phyloP scores from a whole-genome alignment of 2,888 invertebrate species.

The Desoria tigrina region DNA sequence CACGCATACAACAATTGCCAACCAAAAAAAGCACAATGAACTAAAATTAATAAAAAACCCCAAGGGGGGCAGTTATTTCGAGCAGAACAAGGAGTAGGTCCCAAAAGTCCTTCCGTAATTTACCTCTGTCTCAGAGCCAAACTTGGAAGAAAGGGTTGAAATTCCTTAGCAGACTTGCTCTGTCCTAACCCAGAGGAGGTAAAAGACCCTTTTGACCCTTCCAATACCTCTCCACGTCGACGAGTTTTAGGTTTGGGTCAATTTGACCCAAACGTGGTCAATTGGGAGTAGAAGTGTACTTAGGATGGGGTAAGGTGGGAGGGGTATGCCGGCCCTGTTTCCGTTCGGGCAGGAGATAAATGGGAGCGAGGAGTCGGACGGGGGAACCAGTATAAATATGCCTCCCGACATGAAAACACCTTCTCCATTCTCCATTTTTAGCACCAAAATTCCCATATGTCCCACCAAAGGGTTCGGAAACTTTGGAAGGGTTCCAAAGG shows the following conservation, averaged over 20 bases:
- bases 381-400: slow-evolving; percentile 50
- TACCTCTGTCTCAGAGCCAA: neutral
- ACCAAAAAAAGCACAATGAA: too few species aligned
- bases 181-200: too few species aligned
- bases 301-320: neutral
- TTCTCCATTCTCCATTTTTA: slow-evolving; percentile 28
- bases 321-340: slow-evolving; percentile 11
- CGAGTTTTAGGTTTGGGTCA: neutral
- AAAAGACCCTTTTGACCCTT: too few species aligned
- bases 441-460: slow-evolving; percentile 20
- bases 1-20: too few species aligned
- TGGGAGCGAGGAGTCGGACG: slow-evolving; percentile 38
- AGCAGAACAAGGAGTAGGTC: too few species aligned
- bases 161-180: too few species aligned
- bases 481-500: too few species aligned
- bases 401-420: slow-evolving; percentile 41
- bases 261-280: neutral
- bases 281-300: neutral
- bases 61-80: too few species aligned
- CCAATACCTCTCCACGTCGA: too few species aligned
- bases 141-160: too few species aligned
- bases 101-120: neutral
- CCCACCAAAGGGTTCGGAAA: too few species aligned
- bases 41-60: too few species aligned
- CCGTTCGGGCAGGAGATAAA: slow-evolving; percentile 34